phyloP scores from a whole-genome alignment of 2,888 invertebrate genomes.

The Trypoxylon attenuatum region DNA sequence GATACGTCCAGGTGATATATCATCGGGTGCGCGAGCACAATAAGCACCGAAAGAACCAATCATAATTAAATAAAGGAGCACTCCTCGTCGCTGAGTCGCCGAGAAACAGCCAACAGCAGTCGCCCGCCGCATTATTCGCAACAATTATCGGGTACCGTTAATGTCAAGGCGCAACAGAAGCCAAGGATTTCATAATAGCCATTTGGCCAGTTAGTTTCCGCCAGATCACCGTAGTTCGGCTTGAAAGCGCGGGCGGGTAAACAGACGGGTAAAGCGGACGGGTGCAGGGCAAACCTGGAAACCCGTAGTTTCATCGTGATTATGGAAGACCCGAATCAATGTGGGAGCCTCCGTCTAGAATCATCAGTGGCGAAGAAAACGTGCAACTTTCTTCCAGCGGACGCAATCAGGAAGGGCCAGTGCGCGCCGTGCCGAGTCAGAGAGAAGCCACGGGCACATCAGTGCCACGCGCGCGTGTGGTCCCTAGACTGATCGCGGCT shows the following conservation, averaged over 20 bases:
- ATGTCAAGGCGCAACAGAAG: not conserved
- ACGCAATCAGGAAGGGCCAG: not conserved
- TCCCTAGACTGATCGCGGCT: slow-evolving; percentile 44
- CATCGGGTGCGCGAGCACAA: not conserved
- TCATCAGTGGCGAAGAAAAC: not conserved
- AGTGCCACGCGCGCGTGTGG: slow-evolving; percentile 58
- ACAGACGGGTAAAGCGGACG: too few species aligned
- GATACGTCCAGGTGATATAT: slow-evolving; percentile 28
- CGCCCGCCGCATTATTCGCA: not conserved
- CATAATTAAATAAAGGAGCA: slow-evolving; percentile 9
- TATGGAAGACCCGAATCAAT: not conserved
- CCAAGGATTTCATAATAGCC: not conserved
- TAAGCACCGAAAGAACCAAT: slow-evolving; percentile 1
- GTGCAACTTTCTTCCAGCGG: not conserved
- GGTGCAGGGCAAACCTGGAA: too few species aligned
- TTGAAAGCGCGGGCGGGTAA: too few species aligned
- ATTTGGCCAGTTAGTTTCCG: not conserved
- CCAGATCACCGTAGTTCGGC: not conserved
- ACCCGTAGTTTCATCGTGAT: too few species aligned
- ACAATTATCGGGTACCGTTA: not conserved
- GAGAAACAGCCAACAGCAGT: not conserved
- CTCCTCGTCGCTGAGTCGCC: not conserved
- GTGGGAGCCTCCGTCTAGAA: not conserved
- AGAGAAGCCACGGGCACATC: not conserved
- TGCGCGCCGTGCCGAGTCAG: not conserved